Percentiles rank a stretch among this genome's conserved stretches.
These are phyloP conservation scores for Pogona vitticeps DNA, from an alignment of 2,113 vertebrate species.

Conservation along the genomic window DNA sequence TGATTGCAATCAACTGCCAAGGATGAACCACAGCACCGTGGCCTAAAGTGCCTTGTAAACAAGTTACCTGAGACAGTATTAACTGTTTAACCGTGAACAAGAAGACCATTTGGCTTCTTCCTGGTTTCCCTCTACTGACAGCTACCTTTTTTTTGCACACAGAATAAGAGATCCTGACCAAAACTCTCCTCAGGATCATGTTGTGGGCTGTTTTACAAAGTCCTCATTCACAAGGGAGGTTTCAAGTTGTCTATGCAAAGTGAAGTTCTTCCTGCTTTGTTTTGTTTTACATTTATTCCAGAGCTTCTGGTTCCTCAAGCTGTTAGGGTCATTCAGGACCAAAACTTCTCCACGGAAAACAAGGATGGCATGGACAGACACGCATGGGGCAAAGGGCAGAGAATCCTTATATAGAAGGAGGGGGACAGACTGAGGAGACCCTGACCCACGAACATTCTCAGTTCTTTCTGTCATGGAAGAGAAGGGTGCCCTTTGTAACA, in stretches of 20 bases:
- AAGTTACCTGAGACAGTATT: conserved; percentile 5
- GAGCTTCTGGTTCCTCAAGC: neutral
- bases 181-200: neutral
- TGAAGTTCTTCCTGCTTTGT: neutral
- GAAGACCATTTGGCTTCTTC: neutral
- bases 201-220: neutral
- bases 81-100: neutral
- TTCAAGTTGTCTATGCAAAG: neutral
- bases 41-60: conserved; percentile 59
- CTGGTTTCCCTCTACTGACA: too few species aligned
- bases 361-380: neutral
- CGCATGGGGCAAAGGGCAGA: neutral
- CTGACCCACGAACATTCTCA: neutral
- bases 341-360: neutral
- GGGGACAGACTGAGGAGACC: neutral
- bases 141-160: neutral
- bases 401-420: neutral
- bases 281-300: neutral
- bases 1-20: too few species aligned
- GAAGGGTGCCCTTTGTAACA: too few species aligned
- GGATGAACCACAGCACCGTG: neutral
- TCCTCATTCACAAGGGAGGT: neutral
- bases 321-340: neutral
- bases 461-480: too few species aligned
- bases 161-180: neutral